Percentiles rank a stretch among this genome's conserved stretches.
These are phyloP conservation scores for Zhuqinia jingwanae DNA, from an alignment of 2,888 invertebrate genomes.

Conservation along the genomic window DNA sequence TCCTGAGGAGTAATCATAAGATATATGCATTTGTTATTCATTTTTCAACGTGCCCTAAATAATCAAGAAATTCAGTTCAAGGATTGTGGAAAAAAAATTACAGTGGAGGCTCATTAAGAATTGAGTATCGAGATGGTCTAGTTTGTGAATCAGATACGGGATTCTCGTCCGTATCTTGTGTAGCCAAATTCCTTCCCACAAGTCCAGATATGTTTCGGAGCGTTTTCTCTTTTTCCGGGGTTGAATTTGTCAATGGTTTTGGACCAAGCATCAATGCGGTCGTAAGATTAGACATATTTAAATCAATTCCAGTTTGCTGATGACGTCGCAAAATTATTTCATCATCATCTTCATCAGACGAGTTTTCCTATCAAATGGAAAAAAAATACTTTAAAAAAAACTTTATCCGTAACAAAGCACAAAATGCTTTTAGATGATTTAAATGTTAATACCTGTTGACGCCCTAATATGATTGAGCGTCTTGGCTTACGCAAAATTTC, in stretches of 20 bases:
- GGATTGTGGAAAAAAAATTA: conserved; percentile 15
- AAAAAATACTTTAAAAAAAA: no score
- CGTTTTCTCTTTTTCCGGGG: conserved; percentile 67
- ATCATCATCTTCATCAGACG: conserved; percentile 40
- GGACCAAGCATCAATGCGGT: conserved; percentile 66
- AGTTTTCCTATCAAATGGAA: no score
- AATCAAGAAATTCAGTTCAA: no score
- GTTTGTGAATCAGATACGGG: background rate
- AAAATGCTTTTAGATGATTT: no score
- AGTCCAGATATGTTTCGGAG: background rate
- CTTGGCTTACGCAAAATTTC: background rate
- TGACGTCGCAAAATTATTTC: conserved; percentile 58
- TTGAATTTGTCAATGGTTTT: conserved; percentile 73
- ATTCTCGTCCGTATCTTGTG: background rate
- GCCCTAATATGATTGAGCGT: background rate
- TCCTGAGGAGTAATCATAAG: conserved; percentile 47
- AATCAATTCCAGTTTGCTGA: conserved; percentile 60
- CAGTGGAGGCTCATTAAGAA: conserved; percentile 50
- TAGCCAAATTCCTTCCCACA: background rate
- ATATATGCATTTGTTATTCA: no score
- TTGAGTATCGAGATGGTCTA: conserved; percentile 29
- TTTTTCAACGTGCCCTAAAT: no score
- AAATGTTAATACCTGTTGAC: background rate
- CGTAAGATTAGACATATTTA: conserved; percentile 76
- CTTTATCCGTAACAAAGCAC: no score